Base-by-base conservation (phyloP, 2,113 vertebrate species). In the Glareola pratincola region DNA sequence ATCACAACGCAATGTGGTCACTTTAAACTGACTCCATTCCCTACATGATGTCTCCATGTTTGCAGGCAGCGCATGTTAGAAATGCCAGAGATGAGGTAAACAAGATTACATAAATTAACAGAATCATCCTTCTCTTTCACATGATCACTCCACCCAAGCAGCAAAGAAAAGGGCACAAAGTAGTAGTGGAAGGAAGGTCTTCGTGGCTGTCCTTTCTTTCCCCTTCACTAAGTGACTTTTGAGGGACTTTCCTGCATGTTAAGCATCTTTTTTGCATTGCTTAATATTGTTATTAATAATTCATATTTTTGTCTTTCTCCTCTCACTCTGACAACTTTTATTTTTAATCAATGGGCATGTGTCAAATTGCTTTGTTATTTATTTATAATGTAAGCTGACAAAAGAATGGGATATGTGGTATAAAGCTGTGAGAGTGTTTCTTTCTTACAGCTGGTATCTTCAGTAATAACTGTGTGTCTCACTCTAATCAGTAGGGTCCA, bases 221-320 rank as follows among this genome's bases (percentile, higher is more conserved):
- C 59, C 97, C 97, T 98, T 97, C 73, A 96, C 92, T 96, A 97
- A 97, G 94, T 94, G 85, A 98, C 97, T 97, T 98, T 97, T 96
- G 96, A 97, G 96, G 96, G 92, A 95, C 96, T 97, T 97, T 95
- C 94, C 96, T 98, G 97, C 96, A 98, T 97, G 96, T 97, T 98
- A 97, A 96, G 94, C 93, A 97, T 97, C 89, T 97, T 98, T 97
- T 98, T 97, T 98, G 96, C 97, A 96, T 97, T 97, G 94, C 96
- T 98, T 98, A 98, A 98, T 98, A 98, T 98, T 97, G 96, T 97
- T 97, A 98, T 98, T 98, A 98, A 98, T 98, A 98, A 98, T 98
- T 98, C 98, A 98, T 98, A 97, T 97, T 98, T 98, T 98, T 98
- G 96, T 97, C 98, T 98, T 98, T 97, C 97, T 97, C 94, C 92